A percentile compares a stretch with the other conserved stretches of the same genome.
Conservation (phyloP, 2,888 invertebrate genomes). For the Timandra comae region DNA sequence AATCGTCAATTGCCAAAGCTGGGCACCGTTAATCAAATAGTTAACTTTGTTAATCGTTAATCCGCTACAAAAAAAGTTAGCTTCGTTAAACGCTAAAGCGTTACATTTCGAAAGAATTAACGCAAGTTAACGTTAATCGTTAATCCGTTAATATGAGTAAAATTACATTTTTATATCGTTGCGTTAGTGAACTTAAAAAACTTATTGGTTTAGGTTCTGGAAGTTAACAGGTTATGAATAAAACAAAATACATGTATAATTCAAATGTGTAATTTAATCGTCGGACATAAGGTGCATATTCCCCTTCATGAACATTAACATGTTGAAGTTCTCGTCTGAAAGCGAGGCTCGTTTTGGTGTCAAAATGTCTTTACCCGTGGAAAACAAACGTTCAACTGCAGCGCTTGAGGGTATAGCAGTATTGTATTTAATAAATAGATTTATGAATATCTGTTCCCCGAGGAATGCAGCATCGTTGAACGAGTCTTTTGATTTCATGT, state of each 20-base stretch:
- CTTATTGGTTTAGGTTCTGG: slow-evolving; percentile 11
- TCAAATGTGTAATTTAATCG: slow-evolving; percentile 16
- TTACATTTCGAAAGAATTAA: no score
- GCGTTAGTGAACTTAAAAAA: slow-evolving; percentile 11
- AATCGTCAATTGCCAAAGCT: no score
- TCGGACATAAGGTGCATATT: slow-evolving; percentile 25
- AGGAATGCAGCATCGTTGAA: slow-evolving; percentile 26
- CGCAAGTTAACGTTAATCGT: no score
- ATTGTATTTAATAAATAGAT: slow-evolving; percentile 14
- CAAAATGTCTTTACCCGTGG: slow-evolving; percentile 22
- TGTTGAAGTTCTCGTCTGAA: slow-evolving; percentile 29
- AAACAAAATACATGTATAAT: no score
- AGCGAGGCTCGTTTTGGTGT: slow-evolving; percentile 14
- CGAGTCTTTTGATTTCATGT: slow-evolving; percentile 28
- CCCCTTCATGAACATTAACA: slow-evolving; percentile 27
- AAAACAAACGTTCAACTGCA: slow-evolving; percentile 20
- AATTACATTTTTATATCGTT: no score
- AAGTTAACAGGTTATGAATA: slow-evolving; percentile 14
- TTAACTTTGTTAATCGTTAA: no score
- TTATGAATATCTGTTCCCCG: slow-evolving; percentile 23
- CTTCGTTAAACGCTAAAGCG: no score
- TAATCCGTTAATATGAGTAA: no score
- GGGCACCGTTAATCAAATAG: no score
- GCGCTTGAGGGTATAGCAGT: slow-evolving; percentile 17
- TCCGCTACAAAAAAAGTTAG: no score